phyloP scores from a whole-genome alignment of 2,797 vertebrate species.

The Darevskia mixta region DNA sequence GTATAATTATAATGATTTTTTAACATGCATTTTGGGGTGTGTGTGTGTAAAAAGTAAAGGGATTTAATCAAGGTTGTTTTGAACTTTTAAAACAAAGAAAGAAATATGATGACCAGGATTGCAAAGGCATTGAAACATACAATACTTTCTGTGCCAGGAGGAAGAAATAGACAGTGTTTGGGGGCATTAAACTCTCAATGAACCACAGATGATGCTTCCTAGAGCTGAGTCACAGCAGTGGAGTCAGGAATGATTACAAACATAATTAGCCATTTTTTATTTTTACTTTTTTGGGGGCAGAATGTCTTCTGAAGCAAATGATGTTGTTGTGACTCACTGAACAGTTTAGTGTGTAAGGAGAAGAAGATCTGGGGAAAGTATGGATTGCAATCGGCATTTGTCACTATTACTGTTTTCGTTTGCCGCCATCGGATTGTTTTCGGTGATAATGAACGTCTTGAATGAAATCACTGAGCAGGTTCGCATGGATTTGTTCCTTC shows the following conservation, averaged over 20 bases:
- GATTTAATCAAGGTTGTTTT: too few relatives aligned
- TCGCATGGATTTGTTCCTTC: not conserved
- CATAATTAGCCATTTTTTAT: constrained; percentile 56
- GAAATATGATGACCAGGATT: constrained; percentile 37
- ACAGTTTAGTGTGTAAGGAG: constrained; percentile 16
- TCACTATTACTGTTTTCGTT: not conserved
- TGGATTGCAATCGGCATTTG: not conserved
- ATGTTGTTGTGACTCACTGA: constrained; percentile 28
- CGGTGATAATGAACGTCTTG: not conserved
- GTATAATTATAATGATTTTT: too few relatives aligned
- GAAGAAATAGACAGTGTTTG: constrained; percentile 39
- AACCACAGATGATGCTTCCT: constrained; percentile 60
- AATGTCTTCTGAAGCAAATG: constrained; percentile 31
- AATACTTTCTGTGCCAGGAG: constrained; percentile 44
- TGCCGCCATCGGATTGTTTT: not conserved
- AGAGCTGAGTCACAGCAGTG: constrained; percentile 59
- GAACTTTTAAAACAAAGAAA: not conserved
- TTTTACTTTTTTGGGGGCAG: constrained; percentile 35
- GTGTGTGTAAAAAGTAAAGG: too few relatives aligned
- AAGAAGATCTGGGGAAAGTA: not conserved
- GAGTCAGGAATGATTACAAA: constrained; percentile 59
- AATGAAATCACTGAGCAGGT: not conserved
- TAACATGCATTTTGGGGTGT: too few relatives aligned
- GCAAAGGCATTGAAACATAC: constrained; percentile 28
- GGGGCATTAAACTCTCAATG: constrained; percentile 61